Percentiles rank a stretch among this genome's conserved stretches.
Evolutionary conservation across 37 sponge, comb jelly and placozoan species (phyloP).

Genomic region (Mnemiopsis leidyi): DNA sequence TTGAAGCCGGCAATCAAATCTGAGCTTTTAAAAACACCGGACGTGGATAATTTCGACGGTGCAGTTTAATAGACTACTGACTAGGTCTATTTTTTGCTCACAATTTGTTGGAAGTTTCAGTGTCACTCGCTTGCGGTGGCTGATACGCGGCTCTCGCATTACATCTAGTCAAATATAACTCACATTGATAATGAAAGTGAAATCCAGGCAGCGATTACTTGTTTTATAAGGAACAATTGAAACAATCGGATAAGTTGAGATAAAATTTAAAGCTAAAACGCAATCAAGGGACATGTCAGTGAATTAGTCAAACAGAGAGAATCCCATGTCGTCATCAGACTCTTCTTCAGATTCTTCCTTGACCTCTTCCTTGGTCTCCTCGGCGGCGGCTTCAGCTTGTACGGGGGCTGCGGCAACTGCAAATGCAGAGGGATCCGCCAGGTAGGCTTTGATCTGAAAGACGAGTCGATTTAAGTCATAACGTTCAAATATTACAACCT

Average conservation of each 20-base stretch:
- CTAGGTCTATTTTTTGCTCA: too few species aligned
- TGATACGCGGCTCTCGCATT: too few species aligned
- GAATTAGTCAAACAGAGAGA: conserved; percentile 55
- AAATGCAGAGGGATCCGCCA: conserved; percentile 90
- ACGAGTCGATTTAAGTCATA: too few species aligned
- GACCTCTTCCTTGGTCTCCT: conserved; percentile 65
- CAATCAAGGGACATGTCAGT: background rate
- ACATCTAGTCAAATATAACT: too few species aligned
- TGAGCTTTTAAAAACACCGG: too few species aligned
- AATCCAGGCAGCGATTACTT: too few species aligned
- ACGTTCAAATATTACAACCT: background rate
- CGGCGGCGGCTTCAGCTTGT: conserved; percentile 61
- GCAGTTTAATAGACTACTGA: too few species aligned
- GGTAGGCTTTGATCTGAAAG: conserved; percentile 80
- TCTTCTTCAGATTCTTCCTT: conserved; percentile 68
- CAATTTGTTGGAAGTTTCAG: too few species aligned
- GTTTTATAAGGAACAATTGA: background rate
- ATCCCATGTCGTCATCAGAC: conserved; percentile 67
- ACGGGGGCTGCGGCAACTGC: conserved; percentile 68
- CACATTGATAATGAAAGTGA: too few species aligned
- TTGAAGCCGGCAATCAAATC: too few species aligned
- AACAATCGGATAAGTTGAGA: background rate
- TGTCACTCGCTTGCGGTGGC: too few species aligned
- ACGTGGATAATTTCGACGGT: too few species aligned
- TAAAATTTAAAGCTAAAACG: conserved; percentile 14